Evolutionary conservation across 2,797 vertebrate genomes (phyloP).

Genomic region (Enteromius trimaculatus): DNA sequence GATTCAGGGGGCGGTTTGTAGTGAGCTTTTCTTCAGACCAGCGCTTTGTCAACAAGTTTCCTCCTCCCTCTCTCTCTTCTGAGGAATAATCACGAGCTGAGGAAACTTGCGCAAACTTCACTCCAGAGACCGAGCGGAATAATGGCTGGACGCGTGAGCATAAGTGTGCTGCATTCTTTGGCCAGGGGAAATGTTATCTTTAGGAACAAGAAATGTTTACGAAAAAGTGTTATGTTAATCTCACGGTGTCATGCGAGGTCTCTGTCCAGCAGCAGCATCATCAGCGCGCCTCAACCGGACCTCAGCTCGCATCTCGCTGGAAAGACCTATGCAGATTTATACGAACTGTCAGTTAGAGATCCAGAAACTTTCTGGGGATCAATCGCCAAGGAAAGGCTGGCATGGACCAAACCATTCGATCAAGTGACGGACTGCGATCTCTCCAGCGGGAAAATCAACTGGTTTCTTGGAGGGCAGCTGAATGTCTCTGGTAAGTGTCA

Average conservation of each 20-base stretch:
- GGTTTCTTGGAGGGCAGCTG: constrained; percentile 90
- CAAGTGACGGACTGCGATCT: constrained; percentile 81
- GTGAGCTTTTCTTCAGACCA: not conserved
- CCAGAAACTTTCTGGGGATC: constrained; percentile 86
- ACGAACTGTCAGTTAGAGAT: constrained; percentile 77
- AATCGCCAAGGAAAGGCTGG: constrained; percentile 79
- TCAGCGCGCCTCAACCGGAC: constrained; percentile 67
- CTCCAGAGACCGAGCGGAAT: not conserved
- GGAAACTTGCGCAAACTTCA: constrained; percentile 36
- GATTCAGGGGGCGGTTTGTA: constrained; percentile 5
- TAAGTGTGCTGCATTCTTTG: constrained; percentile 45
- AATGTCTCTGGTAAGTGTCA: constrained; percentile 89
- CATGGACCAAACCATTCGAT: constrained; percentile 84
- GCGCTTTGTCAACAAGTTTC: constrained; percentile 41
- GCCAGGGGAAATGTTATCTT: constrained; percentile 42
- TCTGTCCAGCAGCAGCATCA: constrained; percentile 51
- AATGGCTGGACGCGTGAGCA: constrained; percentile 64
- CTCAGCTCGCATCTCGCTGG: constrained; percentile 61
- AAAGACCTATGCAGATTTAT: constrained; percentile 69
- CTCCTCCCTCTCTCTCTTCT: constrained; percentile 43
- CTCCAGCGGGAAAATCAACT: constrained; percentile 75
- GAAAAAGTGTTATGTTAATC: constrained; percentile 15
- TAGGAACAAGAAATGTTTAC: constrained; percentile 30
- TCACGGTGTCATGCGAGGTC: constrained; percentile 27
- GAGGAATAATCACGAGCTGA: constrained; percentile 8